phyloP scores from a whole-genome alignment of 2,113 vertebrate species.

The Hylia prasina region DNA sequence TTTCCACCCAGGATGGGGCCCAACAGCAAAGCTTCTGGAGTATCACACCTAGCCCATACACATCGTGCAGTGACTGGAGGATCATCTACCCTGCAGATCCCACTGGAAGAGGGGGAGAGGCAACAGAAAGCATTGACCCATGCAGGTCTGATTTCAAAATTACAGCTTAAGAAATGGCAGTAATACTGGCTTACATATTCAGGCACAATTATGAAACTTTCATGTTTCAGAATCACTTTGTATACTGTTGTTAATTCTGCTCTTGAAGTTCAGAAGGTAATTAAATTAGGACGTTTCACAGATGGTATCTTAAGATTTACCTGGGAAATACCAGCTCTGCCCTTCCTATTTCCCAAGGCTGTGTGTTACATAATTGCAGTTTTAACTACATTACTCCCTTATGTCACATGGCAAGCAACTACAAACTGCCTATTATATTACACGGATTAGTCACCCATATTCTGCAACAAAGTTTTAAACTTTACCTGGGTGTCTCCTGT shows the following conservation, averaged over 20 bases:
- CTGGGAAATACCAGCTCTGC: constrained; percentile 41
- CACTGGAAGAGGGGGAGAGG: neutral
- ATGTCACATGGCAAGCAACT: neutral
- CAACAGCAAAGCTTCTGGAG: neutral
- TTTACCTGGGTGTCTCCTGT: neutral
- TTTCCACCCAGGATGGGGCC: neutral
- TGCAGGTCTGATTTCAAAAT: neutral
- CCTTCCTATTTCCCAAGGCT: constrained; percentile 24
- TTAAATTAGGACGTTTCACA: neutral
- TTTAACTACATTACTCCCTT: neutral
- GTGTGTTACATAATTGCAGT: constrained; percentile 18
- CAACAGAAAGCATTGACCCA: neutral
- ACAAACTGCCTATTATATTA: neutral
- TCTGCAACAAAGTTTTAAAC: constrained; percentile 2
- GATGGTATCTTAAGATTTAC: constrained; percentile 14
- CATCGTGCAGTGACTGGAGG: neutral
- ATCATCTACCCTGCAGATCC: neutral
- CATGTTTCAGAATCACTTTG: constrained; percentile 34
- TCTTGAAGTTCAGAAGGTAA: constrained; percentile 26
- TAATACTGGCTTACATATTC: neutral
- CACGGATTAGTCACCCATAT: neutral
- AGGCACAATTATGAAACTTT: constrained; percentile 13
- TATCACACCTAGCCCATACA: neutral
- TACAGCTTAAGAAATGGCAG: neutral
- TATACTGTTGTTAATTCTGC: neutral